phyloP scores from a whole-genome alignment of 2,888 invertebrate genomes.

The Aquatica leii region DNA sequence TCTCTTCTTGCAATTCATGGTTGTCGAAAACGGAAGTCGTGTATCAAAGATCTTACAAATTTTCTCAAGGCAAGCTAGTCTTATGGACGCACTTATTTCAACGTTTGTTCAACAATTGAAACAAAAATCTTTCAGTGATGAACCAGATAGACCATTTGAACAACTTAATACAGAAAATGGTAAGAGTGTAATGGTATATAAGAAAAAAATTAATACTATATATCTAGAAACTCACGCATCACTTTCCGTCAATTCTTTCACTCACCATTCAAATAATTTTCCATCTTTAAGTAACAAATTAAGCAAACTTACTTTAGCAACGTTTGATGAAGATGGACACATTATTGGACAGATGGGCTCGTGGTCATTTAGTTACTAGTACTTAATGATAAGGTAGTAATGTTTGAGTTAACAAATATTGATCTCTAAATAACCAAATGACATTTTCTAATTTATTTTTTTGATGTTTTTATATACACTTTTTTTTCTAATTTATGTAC shows the following conservation, averaged over 20 bases:
- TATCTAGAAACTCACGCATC: conserved; percentile 61
- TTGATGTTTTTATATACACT: too few species aligned
- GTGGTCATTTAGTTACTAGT: conserved; percentile 72
- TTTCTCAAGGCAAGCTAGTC: conserved; percentile 77
- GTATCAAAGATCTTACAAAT: conserved; percentile 83
- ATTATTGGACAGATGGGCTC: conserved; percentile 90
- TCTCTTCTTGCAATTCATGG: conserved; percentile 89
- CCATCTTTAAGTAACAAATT: conserved; percentile 83
- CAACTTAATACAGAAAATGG: conserved; percentile 52
- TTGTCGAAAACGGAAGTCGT: conserved; percentile 77
- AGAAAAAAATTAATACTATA: not conserved
- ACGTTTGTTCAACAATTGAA: conserved; percentile 82
- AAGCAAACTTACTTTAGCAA: conserved; percentile 84
- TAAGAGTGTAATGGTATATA: conserved; percentile 40
- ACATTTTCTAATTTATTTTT: too few species aligned
- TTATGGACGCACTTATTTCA: conserved; percentile 88
- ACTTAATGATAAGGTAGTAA: too few species aligned
- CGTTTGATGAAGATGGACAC: conserved; percentile 88
- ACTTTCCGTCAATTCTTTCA: conserved; percentile 54
- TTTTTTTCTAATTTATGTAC: too few species aligned
- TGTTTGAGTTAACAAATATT: too few species aligned
- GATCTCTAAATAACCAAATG: too few species aligned
- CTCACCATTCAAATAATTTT: conserved; percentile 61
- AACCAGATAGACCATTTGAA: conserved; percentile 58
- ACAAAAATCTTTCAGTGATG: conserved; percentile 59